Evolutionary conservation across 2,888 invertebrate species (phyloP), one percentile per base, ranked within the genome.

Genomic region (Coelopa pilipes): DNA sequence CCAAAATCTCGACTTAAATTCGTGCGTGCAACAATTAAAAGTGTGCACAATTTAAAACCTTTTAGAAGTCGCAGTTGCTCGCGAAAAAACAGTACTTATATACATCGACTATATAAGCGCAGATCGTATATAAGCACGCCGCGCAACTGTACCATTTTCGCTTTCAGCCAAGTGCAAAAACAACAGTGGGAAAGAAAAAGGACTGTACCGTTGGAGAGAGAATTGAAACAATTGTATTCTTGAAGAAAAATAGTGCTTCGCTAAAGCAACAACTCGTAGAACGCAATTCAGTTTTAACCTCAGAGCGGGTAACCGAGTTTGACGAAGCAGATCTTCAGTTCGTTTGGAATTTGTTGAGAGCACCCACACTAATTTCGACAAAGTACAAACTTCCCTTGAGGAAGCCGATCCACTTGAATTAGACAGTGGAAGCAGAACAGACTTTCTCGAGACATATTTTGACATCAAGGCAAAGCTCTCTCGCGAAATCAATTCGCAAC

Each of bases 261-360:
- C 45, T 74, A 57, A 70, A 57, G 9, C 50, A 60, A n/a, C 74
- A 67, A 19, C 49, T 76, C 21, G 46, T 46, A 12, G 67, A 72
- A 57, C 12, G 75, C 15, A 74, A 75, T 46, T 67, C 24, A 47
- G 65, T 45, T 55, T 47, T 74, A 5, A 72, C 75, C 11, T 45
- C 59, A 0, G 74, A 75, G 12, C 59, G 50, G n/a, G 19, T 76
- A 34, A 65, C 45, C 70, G 65, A 55, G 7, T 53, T 76, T 15
- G 73, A 76, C 73, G 74, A 76, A 62, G 69, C 73, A 13, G 76
- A 75, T 47, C 75, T 74, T 73, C 75, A 12, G 72, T 76, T 60
- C 72, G 72, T 10, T 65, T 75, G 7, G 75, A 74, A 17, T 76
- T 73, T n/a, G 66, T 74, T 21, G 72, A 77, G 49, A 34, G 57